Base-by-base conservation (phyloP, 2,797 vertebrate genomes). In the Myotis planiceps region DNA sequence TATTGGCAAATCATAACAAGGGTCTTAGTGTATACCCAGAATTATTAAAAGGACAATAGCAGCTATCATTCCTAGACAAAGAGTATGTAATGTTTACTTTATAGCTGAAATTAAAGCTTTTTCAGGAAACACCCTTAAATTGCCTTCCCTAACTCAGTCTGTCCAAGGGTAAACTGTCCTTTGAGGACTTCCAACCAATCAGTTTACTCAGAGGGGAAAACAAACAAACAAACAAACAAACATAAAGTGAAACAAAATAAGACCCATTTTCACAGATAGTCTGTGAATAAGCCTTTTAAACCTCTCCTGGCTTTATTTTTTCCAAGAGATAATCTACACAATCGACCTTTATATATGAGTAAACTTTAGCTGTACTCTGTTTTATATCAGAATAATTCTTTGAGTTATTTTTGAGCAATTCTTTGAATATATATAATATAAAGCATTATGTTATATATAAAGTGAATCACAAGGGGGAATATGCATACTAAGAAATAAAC, bases 201-300 rank as follows among this genome's bases (percentile, higher is more conserved):
- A 58, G 32, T 68, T 76, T 80, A 71, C 19, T 81, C 51, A 51
- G n/a, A 95, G 10, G 29, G 74, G 95, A 90, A 94, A 53, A 39
- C 58, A 91, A 89, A 68, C 18, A 55, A 60, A 27, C 42, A 42
- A 9, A 45, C 42, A 12, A 3, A 45, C 42, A 45, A 45, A 45
- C 25, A 29, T 60, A 60, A 82, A 90, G 49, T 68, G 25, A 94
- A 93, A 51, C 29, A 83, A 95, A 93, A 66, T 21, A 29, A 27
- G 32, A 65, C 15, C 18, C 1, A 29, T 93, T 92, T 95, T 45
- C 53, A 84, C 16, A 95, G 27, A 92, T 18, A 2, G 0, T 87
- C 12, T 87, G 3, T 65, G 29, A 69, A 65, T 84, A 88, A 81
- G 29, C 23, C 37, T 49, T 87, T 32, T 27, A 88, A 85, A 65